Evolutionary conservation across 2,797 vertebrate species (phyloP), one percentile per base, ranked within the genome.

Genomic region (Pristis pectinata): DNA sequence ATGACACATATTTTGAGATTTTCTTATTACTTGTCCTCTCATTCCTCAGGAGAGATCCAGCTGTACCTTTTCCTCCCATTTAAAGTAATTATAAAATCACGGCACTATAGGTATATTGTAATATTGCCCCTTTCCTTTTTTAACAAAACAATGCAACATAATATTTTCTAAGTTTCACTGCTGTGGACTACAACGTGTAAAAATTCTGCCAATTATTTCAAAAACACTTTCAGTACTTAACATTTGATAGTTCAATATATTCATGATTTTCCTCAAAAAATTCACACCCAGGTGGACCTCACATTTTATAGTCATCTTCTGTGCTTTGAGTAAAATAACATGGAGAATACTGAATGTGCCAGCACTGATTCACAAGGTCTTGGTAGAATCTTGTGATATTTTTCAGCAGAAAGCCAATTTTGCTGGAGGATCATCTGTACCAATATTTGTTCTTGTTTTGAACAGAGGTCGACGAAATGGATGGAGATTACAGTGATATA

Each of bases 1-100:
- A 37, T 91, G 87, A 41, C 87, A 91, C 49, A 91, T 37, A 22
- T 91, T 64, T 91, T 91, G 59, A 91, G 59, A 19, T 64, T 64
- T 91, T n/a, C 19, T 37, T 11, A 59, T 56, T 59, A 9, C 64
- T 91, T 67, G 83, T 85, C 56, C 56, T 5, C n/a, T 87, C 49
- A 56, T 27, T 53, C 24, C 82, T 85, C 44, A 5, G 17, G 17
- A 67, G 61, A 67, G 59, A 67, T 91, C 61, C 37, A 22, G n/a
- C 34, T 41, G 61, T 91, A 91, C 19, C 19, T 91, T 91, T 91
- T 59, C 61, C 87, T 91, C n/a, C n/a, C n/a, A 91, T 91, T 91
- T 41, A 91, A 91, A 91, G 87, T 64, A 41, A 22, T 91, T 61
- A 24, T 41, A 67, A 61, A 41, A 37, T 37, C 37, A 67, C 59